These are phyloP conservation scores for Plebejus anna DNA, from an alignment of 2,888 invertebrate species.

Conservation along the genomic window DNA sequence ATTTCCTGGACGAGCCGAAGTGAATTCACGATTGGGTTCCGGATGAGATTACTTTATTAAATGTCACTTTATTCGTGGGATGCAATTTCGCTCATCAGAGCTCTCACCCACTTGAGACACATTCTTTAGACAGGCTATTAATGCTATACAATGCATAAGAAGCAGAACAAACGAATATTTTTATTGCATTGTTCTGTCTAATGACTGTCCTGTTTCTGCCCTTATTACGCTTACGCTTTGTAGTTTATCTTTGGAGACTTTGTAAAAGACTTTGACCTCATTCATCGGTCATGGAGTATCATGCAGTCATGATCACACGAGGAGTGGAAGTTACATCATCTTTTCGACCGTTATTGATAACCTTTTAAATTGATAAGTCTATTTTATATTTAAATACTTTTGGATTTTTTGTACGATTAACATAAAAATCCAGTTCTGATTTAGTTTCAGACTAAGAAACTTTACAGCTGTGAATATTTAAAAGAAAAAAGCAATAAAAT, in stretches of 20 bases:
- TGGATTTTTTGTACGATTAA: not conserved
- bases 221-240: not conserved
- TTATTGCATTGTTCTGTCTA: too few relatives aligned
- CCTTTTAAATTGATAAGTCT: slow-evolving; percentile 5
- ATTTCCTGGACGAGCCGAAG: slow-evolving; percentile 53
- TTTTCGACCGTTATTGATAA: slow-evolving; percentile 8
- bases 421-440: not conserved
- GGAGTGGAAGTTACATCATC: slow-evolving; percentile 19
- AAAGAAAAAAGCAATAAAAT: not conserved
- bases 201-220: too few relatives aligned
- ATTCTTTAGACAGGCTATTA: too few relatives aligned
- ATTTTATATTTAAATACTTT: not conserved
- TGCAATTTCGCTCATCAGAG: slow-evolving; percentile 12
- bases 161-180: not conserved
- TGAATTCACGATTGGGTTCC: slow-evolving; percentile 43
- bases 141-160: not conserved
- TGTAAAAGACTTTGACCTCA: not conserved
- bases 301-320: slow-evolving; percentile 7
- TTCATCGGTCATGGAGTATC: slow-evolving; percentile 6
- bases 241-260: not conserved
- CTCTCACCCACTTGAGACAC: not conserved
- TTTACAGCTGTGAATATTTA: not conserved
- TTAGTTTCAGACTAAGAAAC: not conserved
- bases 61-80: slow-evolving; percentile 19
- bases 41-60: slow-evolving; percentile 55